These are phyloP conservation scores for Macrobrachium nipponense DNA, from an alignment of 1,140 invertebrate species.

Conservation along the genomic window DNA sequence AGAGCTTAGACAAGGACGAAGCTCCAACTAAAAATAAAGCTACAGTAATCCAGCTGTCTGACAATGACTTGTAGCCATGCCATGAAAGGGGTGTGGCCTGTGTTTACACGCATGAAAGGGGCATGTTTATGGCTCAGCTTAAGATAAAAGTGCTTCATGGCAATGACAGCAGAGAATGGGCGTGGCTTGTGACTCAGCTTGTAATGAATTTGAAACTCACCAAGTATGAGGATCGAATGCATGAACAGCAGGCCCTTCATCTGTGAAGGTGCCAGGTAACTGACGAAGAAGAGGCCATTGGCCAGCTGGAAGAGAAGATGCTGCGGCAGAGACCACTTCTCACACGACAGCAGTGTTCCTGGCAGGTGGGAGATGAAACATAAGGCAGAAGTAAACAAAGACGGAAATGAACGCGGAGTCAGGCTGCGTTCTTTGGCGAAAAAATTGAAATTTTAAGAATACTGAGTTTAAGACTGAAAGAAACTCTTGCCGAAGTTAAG, in stretches of 20 bases:
- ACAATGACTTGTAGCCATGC: no score
- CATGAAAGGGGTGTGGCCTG: no score
- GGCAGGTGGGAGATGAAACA: neutral
- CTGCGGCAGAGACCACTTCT: conserved; percentile 70
- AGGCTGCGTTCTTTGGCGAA: no score
- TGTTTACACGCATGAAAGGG: no score
- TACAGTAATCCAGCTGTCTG: no score
- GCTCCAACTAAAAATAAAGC: no score
- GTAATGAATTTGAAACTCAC: conserved; percentile 70
- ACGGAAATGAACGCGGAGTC: no score
- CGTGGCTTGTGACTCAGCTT: neutral
- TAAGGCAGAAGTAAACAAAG: neutral
- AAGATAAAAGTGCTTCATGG: neutral
- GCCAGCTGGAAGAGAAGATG: conserved; percentile 81
- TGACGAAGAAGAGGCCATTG: conserved; percentile 81
- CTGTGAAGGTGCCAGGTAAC: conserved; percentile 81
- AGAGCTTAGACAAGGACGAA: no score
- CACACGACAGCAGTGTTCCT: conserved; percentile 40
- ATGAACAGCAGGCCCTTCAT: conserved; percentile 84
- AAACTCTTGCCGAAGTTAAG: no score
- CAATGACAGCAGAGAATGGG: neutral
- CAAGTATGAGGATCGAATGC: conserved; percentile 82
- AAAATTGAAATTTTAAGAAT: no score
- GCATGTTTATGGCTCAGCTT: no score
- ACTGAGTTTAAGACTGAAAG: no score